Evolutionary conservation across 2,113 vertebrate species (phyloP).

Genomic region (Thalassarche chlororhynchos): DNA sequence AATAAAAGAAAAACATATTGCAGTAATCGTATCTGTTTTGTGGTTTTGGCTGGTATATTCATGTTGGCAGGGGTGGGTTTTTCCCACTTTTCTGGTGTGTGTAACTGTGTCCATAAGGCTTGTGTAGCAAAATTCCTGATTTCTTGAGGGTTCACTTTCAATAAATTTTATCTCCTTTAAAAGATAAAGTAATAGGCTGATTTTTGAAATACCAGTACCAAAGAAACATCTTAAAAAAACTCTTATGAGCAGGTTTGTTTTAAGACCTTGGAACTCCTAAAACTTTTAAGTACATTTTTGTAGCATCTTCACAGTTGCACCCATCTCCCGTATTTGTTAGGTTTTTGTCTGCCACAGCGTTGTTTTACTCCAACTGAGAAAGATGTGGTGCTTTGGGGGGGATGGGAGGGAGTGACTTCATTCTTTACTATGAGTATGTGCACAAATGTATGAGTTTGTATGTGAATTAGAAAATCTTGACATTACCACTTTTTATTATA

Average conservation of each 20-base stretch:
- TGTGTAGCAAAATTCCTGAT: neutral
- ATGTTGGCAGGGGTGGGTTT: neutral
- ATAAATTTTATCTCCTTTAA: neutral
- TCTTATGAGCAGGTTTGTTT: neutral
- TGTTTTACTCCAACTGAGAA: neutral
- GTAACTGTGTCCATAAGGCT: neutral
- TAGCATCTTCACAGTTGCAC: neutral
- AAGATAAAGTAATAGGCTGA: neutral
- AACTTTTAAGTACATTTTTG: neutral
- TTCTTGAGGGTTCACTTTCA: neutral
- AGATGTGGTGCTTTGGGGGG: neutral
- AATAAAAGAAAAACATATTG: neutral
- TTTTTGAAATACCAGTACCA: neutral
- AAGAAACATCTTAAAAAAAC: neutral
- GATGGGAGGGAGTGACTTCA: neutral
- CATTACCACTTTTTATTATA: neutral
- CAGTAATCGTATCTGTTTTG: neutral
- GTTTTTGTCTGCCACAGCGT: neutral
- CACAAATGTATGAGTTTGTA: neutral
- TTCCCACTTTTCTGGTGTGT: neutral
- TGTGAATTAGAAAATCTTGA: neutral
- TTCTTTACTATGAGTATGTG: neutral
- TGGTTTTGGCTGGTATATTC: neutral
- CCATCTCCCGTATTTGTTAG: neutral
- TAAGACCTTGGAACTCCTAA: neutral